A percentile compares a stretch with the other conserved stretches of the same genome.
Evolutionary conservation across 1,140 invertebrate species (phyloP).

Genomic region (Radopholus similis): DNA sequence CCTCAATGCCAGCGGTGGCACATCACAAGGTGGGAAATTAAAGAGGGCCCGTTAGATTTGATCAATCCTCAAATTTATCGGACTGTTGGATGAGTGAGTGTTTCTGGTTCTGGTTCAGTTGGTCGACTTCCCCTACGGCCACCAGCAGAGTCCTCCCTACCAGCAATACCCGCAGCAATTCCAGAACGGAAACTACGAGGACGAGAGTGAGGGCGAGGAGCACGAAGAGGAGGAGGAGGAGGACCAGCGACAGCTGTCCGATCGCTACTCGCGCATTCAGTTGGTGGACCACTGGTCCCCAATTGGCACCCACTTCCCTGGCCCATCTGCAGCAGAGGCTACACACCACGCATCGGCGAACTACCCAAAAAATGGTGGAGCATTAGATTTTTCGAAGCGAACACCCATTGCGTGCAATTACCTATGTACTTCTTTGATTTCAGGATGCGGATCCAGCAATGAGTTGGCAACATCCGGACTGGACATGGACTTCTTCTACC

Average conservation of each 20-base stretch:
- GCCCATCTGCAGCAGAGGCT: background rate
- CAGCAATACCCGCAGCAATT: slow-evolving; percentile 6
- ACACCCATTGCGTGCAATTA: background rate
- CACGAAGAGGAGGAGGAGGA: slow-evolving; percentile 15
- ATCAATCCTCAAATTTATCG: too few relatives aligned
- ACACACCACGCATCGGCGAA: background rate
- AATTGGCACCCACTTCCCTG: background rate
- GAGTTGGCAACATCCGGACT: background rate
- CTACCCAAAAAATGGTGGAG: background rate
- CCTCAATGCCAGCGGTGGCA: slow-evolving; percentile 17
- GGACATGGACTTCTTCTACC: slow-evolving; percentile 1
- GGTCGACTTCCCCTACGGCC: slow-evolving; percentile 8
- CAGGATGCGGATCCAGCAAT: background rate
- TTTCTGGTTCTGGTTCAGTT: background rate
- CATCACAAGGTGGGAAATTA: slow-evolving; percentile 7
- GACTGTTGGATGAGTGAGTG: too few relatives aligned
- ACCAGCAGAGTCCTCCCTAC: background rate
- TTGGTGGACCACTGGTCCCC: background rate
- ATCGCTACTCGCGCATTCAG: slow-evolving; percentile 19
- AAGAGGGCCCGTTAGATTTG: background rate
- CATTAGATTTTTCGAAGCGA: background rate
- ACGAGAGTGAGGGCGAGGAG: slow-evolving; percentile 1
- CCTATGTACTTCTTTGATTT: background rate
- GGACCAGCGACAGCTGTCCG: slow-evolving; percentile 2
- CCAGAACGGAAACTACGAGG: slow-evolving; percentile 4